Evolutionary conservation across 2,113 vertebrate species (phyloP), one percentile per base, ranked within the genome.

Genomic region (Oplegnathus fasciatus): DNA sequence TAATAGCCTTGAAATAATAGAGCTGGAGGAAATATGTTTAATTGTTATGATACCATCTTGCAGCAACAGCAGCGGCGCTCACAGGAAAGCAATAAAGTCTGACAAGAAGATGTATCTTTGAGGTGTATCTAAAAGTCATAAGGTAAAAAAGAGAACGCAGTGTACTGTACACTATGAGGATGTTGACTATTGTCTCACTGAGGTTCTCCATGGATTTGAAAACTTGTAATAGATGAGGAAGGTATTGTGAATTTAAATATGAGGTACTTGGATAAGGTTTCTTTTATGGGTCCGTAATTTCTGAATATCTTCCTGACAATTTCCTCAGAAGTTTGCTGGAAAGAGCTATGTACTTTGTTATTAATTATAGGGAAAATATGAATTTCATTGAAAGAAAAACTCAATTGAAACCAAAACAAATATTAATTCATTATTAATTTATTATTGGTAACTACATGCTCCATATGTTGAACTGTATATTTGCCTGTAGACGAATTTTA

Each of bases 41-140:
- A 95, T 95, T 95, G 94, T 95, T 95, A 93, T 93, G 94, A 95
- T 95, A 93, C 80, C 90, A 93, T 91, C 91, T 90, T 89, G 92
- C 88, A 64, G 92, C 92, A 90, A 84, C 84, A 89, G 92, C 85
- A 75, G 90, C 80, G 42, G 85, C 88, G 48, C 89, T 92, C 83
- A 18, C 83, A 71, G 89, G 77, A 91, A 94, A 94, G 92, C 92
- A 92, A 93, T 95, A 94, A 93, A 90, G 88, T 82, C 84, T 88
- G 89, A 90, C 88, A 91, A 85, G 89, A 83, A 89, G 89, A 90
- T 84, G 78, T 79, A 91, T 93, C 90, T 86, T 64, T 64, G 88
- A 85, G 73, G 80, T 85, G 89, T 88, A 91, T 89, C 90, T 93
- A 89, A 85, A 86, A 92, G 90, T 89, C 90, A 84, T 48, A 50